Base-by-base conservation (phyloP, 2,888 invertebrate genomes). In the Clivina fossor region DNA sequence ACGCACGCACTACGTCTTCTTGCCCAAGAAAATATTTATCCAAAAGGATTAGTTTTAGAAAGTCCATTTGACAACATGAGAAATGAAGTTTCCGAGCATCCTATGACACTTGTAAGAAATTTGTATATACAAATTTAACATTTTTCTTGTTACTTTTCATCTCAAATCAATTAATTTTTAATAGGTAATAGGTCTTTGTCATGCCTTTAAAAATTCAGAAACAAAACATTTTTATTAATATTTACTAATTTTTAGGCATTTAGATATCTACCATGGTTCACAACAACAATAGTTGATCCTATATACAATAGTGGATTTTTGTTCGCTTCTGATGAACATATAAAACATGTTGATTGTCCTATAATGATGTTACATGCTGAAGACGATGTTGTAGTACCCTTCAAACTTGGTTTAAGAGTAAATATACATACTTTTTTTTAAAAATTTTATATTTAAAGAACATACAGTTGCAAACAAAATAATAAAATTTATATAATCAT, bases 21-120 rank as follows among this genome's bases (percentile, higher is more conserved):
- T 40, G 65, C 88, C 2, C 71, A 78, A 4, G 73, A 81, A 50
- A 74, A 75, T 41, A 75, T 80, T 0, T 72, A 73, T 18, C 85
- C 86, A 0, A 73, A 76, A 0, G 95, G 90, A 0, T 74, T 98
- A 0, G 81, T 98, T 55, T 76, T 98, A 4, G 97, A 98, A 73
- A 84, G 94, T 13, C 95, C 97, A 0, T 98, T 98, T 75, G 95
- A 90, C 68, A 95, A 91, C 69, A 80, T 98, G 61, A 82, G 83
- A 2, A 94, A 96, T 64, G 97, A 94, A 71, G 85, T 96, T 2
- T 76, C 80, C 0, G 77, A 87, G 62, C 91, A 94, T 78, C 93
- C 94, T 0, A 77, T 95, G 47, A 78, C 89, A 2, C 79, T 78
- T 75, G 88, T 88, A 73, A 60, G 49, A n/a, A n/a, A n/a, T n/a